A percentile compares a stretch with the other conserved stretches of the same genome.
phyloP scores from a whole-genome alignment of 2,888 invertebrate species.

The Mythimna loreyi region DNA sequence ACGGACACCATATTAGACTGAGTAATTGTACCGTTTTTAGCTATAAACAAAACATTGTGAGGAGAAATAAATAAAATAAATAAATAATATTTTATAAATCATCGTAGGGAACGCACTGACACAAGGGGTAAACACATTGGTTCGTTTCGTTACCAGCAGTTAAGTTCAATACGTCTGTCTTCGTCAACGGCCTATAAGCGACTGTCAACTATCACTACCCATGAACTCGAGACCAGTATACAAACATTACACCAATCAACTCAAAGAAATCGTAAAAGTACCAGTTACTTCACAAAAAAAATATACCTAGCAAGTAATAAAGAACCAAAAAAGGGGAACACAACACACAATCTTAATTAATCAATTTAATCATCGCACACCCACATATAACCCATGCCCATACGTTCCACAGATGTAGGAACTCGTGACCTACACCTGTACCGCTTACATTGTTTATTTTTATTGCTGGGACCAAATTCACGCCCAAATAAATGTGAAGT shows the following conservation, averaged over 20 bases:
- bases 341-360: conserved; percentile 55
- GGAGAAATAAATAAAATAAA: too few relatives aligned
- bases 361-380: conserved; percentile 52
- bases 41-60: too few relatives aligned
- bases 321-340: conserved; percentile 26
- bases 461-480: conserved; percentile 83
- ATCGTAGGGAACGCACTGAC: too few relatives aligned
- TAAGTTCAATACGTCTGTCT: too few relatives aligned
- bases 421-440: conserved; percentile 61
- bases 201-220: too few relatives aligned
- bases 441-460: conserved; percentile 85
- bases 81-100: too few relatives aligned
- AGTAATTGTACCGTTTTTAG: too few relatives aligned
- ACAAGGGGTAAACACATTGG: too few relatives aligned
- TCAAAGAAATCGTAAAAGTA: neutral
- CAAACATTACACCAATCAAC: neutral
- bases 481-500: conserved; percentile 85
- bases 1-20: too few relatives aligned
- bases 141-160: too few relatives aligned
- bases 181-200: too few relatives aligned
- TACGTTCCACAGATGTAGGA: conserved; percentile 22
- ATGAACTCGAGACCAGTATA: too few relatives aligned
- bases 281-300: conserved; percentile 21
- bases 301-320: conserved; percentile 15
- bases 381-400: conserved; percentile 25